Evolutionary conservation across 64 coral and sea anemone species (phyloP).

Genomic region (Dendrophyllia cribrosa): DNA sequence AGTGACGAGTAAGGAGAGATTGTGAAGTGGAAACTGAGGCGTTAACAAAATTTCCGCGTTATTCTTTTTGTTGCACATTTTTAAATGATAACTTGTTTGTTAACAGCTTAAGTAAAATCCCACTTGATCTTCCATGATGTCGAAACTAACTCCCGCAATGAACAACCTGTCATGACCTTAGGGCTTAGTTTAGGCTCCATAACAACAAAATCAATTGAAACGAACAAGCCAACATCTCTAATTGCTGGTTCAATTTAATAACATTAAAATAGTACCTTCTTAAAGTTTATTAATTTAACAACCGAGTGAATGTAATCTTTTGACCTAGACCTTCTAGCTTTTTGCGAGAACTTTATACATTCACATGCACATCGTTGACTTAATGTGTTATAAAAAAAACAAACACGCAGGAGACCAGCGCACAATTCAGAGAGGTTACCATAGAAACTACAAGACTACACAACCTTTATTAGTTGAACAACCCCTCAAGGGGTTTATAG

Average conservation of each 20-base stretch:
- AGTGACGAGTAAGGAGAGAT: too few species aligned
- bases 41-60: too few species aligned
- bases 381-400: background rate
- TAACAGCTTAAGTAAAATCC: background rate
- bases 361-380: too few species aligned
- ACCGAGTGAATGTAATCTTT: too few species aligned
- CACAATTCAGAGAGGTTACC: background rate
- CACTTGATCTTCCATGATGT: conserved; percentile 6
- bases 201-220: conserved; percentile 9
- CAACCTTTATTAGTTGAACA: background rate
- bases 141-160: background rate
- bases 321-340: too few species aligned
- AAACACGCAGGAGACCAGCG: background rate
- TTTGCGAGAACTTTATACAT: too few species aligned
- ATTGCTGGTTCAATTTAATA: conserved; percentile 23
- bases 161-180: background rate
- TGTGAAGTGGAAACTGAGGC: too few species aligned
- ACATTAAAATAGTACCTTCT: background rate
- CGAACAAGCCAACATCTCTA: background rate
- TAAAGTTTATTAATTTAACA: too few species aligned
- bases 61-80: background rate
- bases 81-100: background rate
- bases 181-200: background rate
- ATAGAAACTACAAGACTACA: conserved; percentile 14
- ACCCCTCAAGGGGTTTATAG: background rate